Evolutionary conservation across 2,797 vertebrate species (phyloP), one percentile per base, ranked within the genome.

Genomic region (Tadarida brasiliensis): DNA sequence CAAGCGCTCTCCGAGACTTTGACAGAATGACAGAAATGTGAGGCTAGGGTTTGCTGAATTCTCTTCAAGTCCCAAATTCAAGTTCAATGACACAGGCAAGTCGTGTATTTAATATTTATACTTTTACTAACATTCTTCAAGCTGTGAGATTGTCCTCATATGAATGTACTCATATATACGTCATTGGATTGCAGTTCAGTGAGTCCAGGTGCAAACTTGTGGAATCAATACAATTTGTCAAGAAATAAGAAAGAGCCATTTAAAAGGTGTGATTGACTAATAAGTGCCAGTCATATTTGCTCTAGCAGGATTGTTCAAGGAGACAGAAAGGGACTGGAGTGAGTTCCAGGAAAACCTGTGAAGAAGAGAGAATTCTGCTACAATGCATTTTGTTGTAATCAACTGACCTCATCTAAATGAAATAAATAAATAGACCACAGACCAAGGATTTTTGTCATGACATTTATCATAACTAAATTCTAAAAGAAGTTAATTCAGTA

Each of bases 401-500:
- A 65, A n/a, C 5, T 74, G 39, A 71, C 6, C 11, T 91, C 19
- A 90, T 77, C 30, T 22, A 84, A 67, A 92, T 57, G 30, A 88
- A 80, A 63, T 74, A 71, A 93, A 54, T 57, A 28, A 10, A 12
- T 30, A 26, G 49, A 57, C 57, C 76, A 90, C n/a, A 87, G 39
- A 44, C 39, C 14, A 24, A 57, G 15, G 24, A 22, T 30, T 92
- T 92, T 63, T 78, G 5, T n/a, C 28, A 71, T 71, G 39, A 4
- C 7, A 20, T 63, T 94, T 85, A 51, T 22, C 28, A 86, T 81
- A 92, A 82, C n/a, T 28, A 2, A 91, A 28, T 77, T 39, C 30
- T 91, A 68, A 70, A 95, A 54, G 19, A 88, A 87, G 10, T 28
- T 71, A 59, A 47, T 74, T 76, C 78, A 94, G 11, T 59, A 67